A percentile compares a stretch with the other conserved stretches of the same genome.
Conservation (phyloP, 2,113 vertebrate species). For the Oreochromis aureus region DNA sequence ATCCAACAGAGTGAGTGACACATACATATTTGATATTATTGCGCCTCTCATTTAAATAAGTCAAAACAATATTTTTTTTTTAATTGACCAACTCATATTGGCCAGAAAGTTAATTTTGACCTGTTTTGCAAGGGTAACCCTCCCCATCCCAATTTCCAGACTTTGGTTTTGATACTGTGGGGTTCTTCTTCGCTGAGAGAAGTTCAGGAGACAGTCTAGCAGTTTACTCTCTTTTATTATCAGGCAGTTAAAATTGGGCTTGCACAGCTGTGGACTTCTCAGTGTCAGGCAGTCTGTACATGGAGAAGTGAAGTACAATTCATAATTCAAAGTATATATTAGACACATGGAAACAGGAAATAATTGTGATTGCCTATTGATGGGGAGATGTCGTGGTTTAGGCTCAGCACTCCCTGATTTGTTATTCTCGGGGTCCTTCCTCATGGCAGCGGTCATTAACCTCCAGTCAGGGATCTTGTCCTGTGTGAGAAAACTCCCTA, state of each 20-base stretch:
- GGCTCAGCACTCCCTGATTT: too few relatives aligned
- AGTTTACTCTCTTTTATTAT: neutral
- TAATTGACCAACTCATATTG: fast-evolving
- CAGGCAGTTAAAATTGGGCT: neutral
- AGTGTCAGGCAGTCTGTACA: too few relatives aligned
- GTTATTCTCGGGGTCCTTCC: too few relatives aligned
- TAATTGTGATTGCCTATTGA: too few relatives aligned
- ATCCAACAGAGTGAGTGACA: neutral
- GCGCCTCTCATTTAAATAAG: fast-evolving
- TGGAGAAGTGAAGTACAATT: too few relatives aligned
- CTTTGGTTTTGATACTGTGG: neutral
- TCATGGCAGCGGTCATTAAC: too few relatives aligned
- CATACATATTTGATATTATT: neutral
- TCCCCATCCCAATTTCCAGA: neutral
- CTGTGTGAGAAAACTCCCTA: too few relatives aligned
- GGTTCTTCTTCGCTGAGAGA: neutral
- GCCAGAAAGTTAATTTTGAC: neutral
- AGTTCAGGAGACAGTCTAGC: neutral
- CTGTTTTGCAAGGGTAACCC: fast-evolving
- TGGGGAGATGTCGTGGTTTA: too few relatives aligned
- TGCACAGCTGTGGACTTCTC: neutral
- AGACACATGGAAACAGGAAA: too few relatives aligned
- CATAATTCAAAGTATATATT: too few relatives aligned
- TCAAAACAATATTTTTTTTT: neutral
- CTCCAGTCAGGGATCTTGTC: too few relatives aligned